Evolutionary conservation across 2,888 invertebrate species (phyloP).

Genomic region (Heliconius aoede): DNA sequence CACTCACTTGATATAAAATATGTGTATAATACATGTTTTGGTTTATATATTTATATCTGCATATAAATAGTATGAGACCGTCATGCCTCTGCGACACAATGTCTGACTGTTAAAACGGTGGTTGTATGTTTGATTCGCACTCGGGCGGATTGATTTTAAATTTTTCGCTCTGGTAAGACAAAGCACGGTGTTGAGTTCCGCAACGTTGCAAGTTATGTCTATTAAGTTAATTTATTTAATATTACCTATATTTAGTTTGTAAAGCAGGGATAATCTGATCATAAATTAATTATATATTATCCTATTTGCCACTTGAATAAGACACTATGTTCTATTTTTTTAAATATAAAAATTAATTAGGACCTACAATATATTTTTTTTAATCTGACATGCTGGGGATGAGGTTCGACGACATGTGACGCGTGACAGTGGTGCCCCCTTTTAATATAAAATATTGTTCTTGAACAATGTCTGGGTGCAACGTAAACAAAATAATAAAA

Average conservation of each 20-base stretch:
- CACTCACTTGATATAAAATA: slow-evolving; percentile 25
- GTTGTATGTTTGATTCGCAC: not conserved
- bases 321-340: too few relatives aligned
- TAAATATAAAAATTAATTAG: too few relatives aligned
- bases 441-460: too few relatives aligned
- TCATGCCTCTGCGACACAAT: not conserved
- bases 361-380: too few relatives aligned
- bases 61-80: not conserved
- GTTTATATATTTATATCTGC: not conserved
- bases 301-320: too few relatives aligned
- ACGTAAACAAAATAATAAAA: slow-evolving; percentile 54
- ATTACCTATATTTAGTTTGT: too few relatives aligned
- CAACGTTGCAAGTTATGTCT: not conserved
- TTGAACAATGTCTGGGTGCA: not conserved
- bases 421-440: too few relatives aligned
- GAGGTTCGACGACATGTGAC: too few relatives aligned
- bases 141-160: not conserved
- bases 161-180: not conserved
- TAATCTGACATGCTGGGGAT: too few relatives aligned
- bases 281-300: too few relatives aligned
- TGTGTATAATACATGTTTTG: not conserved
- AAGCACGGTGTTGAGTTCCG: not conserved
- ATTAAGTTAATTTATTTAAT: too few relatives aligned
- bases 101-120: not conserved
- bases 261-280: too few relatives aligned